Conservation (phyloP, 2,888 invertebrate species). For the Tiphia femorata region DNA sequence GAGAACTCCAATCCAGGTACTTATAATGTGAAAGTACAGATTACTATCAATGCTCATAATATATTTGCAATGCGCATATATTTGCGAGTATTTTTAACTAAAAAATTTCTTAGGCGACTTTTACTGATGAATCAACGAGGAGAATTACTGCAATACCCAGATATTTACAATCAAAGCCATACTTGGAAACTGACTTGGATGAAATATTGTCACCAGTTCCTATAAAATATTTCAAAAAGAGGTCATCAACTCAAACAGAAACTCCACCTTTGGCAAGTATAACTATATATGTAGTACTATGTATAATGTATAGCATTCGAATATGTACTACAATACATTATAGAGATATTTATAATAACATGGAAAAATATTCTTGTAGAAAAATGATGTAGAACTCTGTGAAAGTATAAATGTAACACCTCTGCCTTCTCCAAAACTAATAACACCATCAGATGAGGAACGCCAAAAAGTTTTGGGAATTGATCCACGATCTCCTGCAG, state of each 20-base stretch:
- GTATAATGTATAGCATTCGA: background rate
- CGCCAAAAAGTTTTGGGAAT: slow-evolving; percentile 32
- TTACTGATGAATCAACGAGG: slow-evolving; percentile 22
- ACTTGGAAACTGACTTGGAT: slow-evolving; percentile 61
- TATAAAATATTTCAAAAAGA: too few species aligned
- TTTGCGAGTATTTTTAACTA: background rate
- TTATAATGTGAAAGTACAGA: too few species aligned
- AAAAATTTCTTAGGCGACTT: background rate
- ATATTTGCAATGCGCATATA: background rate
- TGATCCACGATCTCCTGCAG: slow-evolving; percentile 63
- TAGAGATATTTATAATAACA: background rate
- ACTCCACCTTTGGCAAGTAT: slow-evolving; percentile 46
- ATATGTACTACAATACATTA: background rate
- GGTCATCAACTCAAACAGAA: slow-evolving; percentile 31
- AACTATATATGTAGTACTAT: background rate
- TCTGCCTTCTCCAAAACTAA: slow-evolving; percentile 4
- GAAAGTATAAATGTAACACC: slow-evolving; percentile 16
- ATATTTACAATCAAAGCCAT: slow-evolving; percentile 52
- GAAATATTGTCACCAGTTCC: slow-evolving; percentile 33
- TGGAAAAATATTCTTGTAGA: slow-evolving; percentile 9
- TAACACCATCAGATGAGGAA: slow-evolving; percentile 24
- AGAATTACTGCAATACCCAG: slow-evolving; percentile 52
- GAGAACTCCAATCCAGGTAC: slow-evolving; percentile 57
- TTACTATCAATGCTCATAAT: slow-evolving; percentile 6
- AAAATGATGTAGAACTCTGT: slow-evolving; percentile 19